Evolutionary conservation across 2,797 vertebrate genomes (phyloP).

Genomic region (Crenuchus spilurus): DNA sequence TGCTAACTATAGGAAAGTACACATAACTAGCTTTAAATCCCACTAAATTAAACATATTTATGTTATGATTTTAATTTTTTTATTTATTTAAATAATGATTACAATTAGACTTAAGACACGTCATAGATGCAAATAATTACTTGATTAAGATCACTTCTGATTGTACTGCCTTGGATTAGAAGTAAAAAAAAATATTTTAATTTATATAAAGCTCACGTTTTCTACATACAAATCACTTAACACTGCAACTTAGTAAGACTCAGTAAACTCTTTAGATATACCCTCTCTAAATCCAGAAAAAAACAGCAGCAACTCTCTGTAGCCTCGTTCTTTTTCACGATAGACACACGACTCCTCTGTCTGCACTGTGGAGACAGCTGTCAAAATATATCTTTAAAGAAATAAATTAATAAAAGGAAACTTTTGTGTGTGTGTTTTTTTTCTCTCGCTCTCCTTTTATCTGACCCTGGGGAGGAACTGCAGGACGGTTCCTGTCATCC

Average conservation of each 20-base stretch:
- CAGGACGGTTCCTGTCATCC: conserved; percentile 66
- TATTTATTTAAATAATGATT: too few relatives aligned
- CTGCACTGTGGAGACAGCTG: conserved; percentile 51
- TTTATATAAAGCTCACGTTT: too few relatives aligned
- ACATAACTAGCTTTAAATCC: too few relatives aligned
- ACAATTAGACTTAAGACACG: too few relatives aligned
- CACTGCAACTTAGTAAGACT: background rate
- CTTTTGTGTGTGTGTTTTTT: conserved; percentile 17
- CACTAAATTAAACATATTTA: too few relatives aligned
- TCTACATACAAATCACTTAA: background rate
- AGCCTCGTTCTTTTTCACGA: conserved; percentile 36
- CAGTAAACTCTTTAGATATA: conserved; percentile 35
- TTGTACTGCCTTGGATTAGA: too few relatives aligned
- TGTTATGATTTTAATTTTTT: too few relatives aligned
- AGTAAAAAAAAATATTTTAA: too few relatives aligned
- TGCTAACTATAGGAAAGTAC: too few relatives aligned
- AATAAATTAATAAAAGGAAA: conserved; percentile 53
- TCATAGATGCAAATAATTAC: too few relatives aligned
- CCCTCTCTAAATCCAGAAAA: conserved; percentile 20
- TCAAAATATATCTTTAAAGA: conserved; percentile 55
- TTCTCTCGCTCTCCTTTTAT: conserved; percentile 46
- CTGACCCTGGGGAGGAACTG: conserved; percentile 63
- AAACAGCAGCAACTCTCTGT: conserved; percentile 22
- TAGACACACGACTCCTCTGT: conserved; percentile 28
- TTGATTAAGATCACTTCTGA: too few relatives aligned